phyloP scores from a whole-genome alignment of 2,113 vertebrate species.

The Pelobates fuscus region DNA sequence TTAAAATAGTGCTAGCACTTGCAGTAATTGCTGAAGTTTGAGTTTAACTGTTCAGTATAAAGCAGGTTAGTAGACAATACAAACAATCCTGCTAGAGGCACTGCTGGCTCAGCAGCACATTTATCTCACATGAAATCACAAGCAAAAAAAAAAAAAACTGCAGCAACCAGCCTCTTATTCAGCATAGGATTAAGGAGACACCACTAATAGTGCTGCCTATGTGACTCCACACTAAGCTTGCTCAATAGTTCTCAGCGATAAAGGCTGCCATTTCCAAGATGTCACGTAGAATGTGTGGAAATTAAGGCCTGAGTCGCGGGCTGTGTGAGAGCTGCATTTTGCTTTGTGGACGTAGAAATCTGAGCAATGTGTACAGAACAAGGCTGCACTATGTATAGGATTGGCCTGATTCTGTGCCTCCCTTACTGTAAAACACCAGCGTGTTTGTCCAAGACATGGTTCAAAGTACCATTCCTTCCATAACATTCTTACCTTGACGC shows the following conservation, averaged over 20 bases:
- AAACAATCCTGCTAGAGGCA: conserved; percentile 52
- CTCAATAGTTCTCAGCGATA: neutral
- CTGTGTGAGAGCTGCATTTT: conserved; percentile 3
- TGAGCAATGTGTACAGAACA: neutral
- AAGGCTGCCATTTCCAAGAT: conserved; percentile 20
- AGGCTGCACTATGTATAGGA: neutral
- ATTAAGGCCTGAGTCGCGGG: neutral
- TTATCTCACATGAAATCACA: conserved; percentile 62
- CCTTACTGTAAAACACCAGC: neutral
- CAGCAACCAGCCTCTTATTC: conserved; percentile 70
- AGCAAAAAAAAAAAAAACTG: conserved; percentile 67
- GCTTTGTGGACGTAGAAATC: neutral
- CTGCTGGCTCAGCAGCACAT: conserved; percentile 67
- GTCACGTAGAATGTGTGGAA: neutral
- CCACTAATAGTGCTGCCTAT: conserved; percentile 50
- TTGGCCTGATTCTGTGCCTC: neutral
- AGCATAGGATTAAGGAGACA: conserved; percentile 68
- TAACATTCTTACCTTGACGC: neutral
- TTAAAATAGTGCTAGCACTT: conserved; percentile 25
- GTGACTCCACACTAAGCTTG: conserved; percentile 32
- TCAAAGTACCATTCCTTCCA: neutral
- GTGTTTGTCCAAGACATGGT: neutral
- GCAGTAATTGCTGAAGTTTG: conserved; percentile 20
- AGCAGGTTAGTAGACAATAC: conserved; percentile 54
- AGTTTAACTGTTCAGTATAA: conserved; percentile 45